Evolutionary conservation across 37 sponge, comb jelly and placozoan genomes (phyloP).

Genomic region (Amphimedon queenslandica): DNA sequence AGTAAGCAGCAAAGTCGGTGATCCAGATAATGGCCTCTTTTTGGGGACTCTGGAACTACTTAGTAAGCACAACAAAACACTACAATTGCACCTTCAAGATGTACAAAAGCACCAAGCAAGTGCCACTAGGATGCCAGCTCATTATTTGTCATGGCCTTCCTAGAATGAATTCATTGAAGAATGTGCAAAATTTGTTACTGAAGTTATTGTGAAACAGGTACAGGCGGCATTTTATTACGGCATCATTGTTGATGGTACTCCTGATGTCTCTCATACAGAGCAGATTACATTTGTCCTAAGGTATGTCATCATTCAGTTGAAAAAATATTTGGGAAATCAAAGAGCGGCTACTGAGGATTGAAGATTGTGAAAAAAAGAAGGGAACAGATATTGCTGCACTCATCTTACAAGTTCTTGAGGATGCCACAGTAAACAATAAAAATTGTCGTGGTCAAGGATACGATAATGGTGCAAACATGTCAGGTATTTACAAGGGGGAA

Average conservation of each 20-base stretch:
- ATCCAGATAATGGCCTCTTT: not conserved
- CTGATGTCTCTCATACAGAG: not conserved
- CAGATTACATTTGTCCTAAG: not conserved
- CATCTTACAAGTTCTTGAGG: not conserved
- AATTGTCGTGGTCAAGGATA: not conserved
- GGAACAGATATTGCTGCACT: conserved; percentile 2
- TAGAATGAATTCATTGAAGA: not conserved
- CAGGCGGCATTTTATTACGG: not conserved
- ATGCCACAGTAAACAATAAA: not conserved
- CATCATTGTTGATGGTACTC: not conserved
- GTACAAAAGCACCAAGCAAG: no score
- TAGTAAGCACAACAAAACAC: not conserved
- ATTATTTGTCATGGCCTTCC: not conserved
- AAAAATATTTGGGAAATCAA: not conserved
- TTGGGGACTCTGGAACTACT: not conserved
- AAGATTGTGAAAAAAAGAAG: conserved; percentile 2
- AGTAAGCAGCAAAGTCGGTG: not conserved
- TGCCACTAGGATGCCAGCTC: no score
- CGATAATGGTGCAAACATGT: not conserved
- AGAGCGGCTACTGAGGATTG: not conserved
- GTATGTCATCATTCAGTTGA: no score
- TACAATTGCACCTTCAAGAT: not conserved
- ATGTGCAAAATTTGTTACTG: not conserved
- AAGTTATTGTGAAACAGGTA: not conserved
- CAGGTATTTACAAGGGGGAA: not conserved